Evolutionary conservation across 2,888 invertebrate genomes (phyloP), one percentile per base, ranked within the genome.

Genomic region (Erannis defoliaria): DNA sequence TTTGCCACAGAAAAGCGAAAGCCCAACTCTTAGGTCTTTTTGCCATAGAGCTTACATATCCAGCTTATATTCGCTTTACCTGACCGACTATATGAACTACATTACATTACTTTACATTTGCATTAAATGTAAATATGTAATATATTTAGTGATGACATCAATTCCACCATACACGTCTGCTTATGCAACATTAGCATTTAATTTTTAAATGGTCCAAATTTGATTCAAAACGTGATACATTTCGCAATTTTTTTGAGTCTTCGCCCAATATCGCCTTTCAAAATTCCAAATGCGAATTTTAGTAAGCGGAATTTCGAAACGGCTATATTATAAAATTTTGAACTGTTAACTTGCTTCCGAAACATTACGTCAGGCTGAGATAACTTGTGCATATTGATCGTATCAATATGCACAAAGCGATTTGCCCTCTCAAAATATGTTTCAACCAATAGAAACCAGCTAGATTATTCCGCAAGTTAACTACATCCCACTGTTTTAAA

Each of bases 211-310:
- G 19, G 10, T 33, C 48, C 40, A 50, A 37, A 37, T 48, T 50
- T 50, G 37, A 40, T 21, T 31, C 31, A 23, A n/a, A 23, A 23
- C 49, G 31, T 9, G 18, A 16, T 46, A 45, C 5, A 46, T 53
- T 59, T 54, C 59, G 40, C 12, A 40, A 54, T 23, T 29, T 49
- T 58, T 60, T 55, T 55, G 55, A 55, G 37, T 49, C 16, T 48
- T 23, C 10, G 6, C 38, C 46, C 31, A 38, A 31, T n/a, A 49
- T 21, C 42, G 14, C 37, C 42, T 55, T 55, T 55, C 58, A 59
- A 59, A 59, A 37, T 35, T 54, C 31, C 9, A 35, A 46, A 31
- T 14, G 16, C 19, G 18, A 49, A 55, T 50, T 50, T 55, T 21
- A 42, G 53, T 48, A 18, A 29, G 42, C 12, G 3, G 18, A 23